Conservation (phyloP, 2,113 vertebrate genomes). For the Oreochromis spilurus region DNA sequence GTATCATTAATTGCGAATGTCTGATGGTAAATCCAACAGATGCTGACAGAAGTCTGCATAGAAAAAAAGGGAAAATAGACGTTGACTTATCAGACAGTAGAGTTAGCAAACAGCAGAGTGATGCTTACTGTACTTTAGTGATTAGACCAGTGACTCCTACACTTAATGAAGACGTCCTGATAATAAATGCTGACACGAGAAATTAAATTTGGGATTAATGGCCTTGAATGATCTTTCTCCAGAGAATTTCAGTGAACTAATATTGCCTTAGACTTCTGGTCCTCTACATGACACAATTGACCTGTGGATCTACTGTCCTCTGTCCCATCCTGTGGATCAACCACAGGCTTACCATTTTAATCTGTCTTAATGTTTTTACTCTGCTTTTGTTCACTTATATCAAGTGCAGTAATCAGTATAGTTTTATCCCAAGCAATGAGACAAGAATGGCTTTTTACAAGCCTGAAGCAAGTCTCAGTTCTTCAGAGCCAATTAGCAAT, state of each 20-base stretch:
- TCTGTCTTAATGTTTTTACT: background rate
- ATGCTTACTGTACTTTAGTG: background rate
- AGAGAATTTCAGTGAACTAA: background rate
- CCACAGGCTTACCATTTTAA: background rate
- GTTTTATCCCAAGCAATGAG: background rate
- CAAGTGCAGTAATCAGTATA: background rate
- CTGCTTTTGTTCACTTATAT: background rate
- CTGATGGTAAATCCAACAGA: background rate
- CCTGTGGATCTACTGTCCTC: background rate
- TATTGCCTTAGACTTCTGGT: background rate
- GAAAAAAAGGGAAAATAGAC: background rate
- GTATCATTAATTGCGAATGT: background rate
- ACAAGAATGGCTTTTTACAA: background rate
- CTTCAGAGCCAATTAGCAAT: background rate
- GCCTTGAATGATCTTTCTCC: background rate
- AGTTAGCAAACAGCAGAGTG: background rate
- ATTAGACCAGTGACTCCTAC: background rate
- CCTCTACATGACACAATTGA: background rate
- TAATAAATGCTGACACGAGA: background rate
- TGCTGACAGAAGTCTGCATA: background rate
- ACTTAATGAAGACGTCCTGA: background rate
- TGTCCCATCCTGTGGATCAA: background rate
- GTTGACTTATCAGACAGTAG: background rate
- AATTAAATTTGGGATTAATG: background rate
- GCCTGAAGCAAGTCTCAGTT: background rate